Percentiles rank a stretch among this genome's conserved stretches.
Conservation (phyloP, 2,888 invertebrate genomes). For the Doris montereyensis region DNA sequence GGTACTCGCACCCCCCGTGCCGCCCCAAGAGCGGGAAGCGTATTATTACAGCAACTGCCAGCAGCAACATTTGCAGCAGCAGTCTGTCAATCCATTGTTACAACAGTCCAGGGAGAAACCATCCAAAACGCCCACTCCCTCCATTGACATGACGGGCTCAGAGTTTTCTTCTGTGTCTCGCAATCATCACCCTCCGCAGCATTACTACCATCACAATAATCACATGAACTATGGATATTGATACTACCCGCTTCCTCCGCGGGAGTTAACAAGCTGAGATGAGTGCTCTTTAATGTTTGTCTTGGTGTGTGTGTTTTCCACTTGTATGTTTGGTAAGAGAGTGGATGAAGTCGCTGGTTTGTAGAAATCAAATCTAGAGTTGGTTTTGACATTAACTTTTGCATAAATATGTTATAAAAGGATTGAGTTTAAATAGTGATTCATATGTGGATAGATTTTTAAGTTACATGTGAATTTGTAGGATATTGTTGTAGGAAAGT, state of each 20-base stretch:
- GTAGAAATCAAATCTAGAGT: too few relatives aligned
- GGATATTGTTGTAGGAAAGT: too few relatives aligned
- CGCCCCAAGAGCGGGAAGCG: conserved; percentile 51
- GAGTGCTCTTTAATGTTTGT: too few relatives aligned
- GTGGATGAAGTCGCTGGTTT: too few relatives aligned
- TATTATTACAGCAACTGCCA: conserved; percentile 39
- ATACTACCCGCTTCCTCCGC: conserved; percentile 11
- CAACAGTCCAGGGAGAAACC: conserved; percentile 53
- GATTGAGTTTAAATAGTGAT: too few relatives aligned
- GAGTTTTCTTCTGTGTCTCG: conserved; percentile 67
- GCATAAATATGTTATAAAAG: too few relatives aligned
- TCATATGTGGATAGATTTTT: too few relatives aligned
- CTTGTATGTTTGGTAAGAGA: too few relatives aligned
- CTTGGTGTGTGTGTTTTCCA: too few relatives aligned
- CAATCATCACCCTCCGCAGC: conserved; percentile 54
- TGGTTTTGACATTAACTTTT: too few relatives aligned
- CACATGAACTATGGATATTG: conserved; percentile 39
- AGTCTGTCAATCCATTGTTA: conserved; percentile 47
- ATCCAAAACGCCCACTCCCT: conserved; percentile 56
- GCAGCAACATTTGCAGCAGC: conserved; percentile 44
- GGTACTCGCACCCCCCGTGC: conserved; percentile 48
- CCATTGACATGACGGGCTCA: conserved; percentile 60
- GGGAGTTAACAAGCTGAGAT: background rate
- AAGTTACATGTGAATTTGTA: too few relatives aligned
- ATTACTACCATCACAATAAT: conserved; percentile 42